Evolutionary conservation across 2,888 invertebrate genomes (phyloP), one percentile per base, ranked within the genome.

Genomic region (Lepidonotus clava): DNA sequence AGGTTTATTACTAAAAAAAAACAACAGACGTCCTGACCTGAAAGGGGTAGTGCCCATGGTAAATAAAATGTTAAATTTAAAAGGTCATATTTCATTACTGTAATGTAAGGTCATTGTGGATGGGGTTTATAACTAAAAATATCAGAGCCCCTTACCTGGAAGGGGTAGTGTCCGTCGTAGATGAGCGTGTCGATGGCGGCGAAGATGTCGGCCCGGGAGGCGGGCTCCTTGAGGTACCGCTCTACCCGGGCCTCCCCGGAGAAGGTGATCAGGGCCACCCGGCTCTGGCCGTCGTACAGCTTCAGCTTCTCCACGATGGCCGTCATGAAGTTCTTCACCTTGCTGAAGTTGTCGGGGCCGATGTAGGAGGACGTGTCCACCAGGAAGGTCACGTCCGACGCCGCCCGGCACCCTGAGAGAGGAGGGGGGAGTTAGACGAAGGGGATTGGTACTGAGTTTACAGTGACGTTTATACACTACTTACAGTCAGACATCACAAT

Each of bases 201-300:
- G 2, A 88, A 53, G n/a, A 89, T 83, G 84, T 89, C 88, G 21
- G 24, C 86, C 71, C 71, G 83, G 18, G 83, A 71, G 14, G 84
- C 87, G 5, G 86, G 83, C 67, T 88, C 88, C 53, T 32, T 40
- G 28, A 88, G 84, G 66, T 86, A 84, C 18, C 88, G 40, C 41
- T 85, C 71, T 21, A 85, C 85, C 2, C 77, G 34, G 40, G 86
- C 86, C 28, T 40, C 80, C 14, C 83, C 86, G 77, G 87, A 87
- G 87, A 86, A 87, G n/a, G 86, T 89, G 61, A 89, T 85, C 36
- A 89, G 61, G 14, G 85, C 89, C 24, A 89, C 87, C 2, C 89
- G 83, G 51, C 86, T 88, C 76, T 88, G 86, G 53, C 85, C 88
- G 61, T 86, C 83, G 41, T 84, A 76, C 66, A 88, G 86, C 32